Conservation (phyloP, 2,113 vertebrate species). For the Dromiciops gliroides region DNA sequence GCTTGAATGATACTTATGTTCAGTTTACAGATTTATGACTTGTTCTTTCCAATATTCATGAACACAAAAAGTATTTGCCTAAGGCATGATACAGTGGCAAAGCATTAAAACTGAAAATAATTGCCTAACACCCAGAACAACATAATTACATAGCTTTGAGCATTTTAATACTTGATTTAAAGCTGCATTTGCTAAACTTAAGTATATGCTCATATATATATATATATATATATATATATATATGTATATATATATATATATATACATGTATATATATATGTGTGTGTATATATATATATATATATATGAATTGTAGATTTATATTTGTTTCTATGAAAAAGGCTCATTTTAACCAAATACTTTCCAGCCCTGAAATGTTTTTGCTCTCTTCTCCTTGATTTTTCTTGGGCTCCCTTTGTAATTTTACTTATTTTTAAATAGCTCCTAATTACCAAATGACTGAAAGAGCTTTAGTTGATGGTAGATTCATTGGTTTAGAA, state of each 20-base stretch:
- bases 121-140: constrained; percentile 76
- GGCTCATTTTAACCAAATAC: constrained; percentile 18
- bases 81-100: constrained; percentile 69
- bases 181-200: constrained; percentile 37
- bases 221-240: too few relatives aligned
- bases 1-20: constrained; percentile 79
- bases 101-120: constrained; percentile 76
- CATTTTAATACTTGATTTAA: constrained; percentile 74
- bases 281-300: too few relatives aligned
- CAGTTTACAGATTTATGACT: constrained; percentile 78
- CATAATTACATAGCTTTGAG: constrained; percentile 68
- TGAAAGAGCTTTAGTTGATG: constrained; percentile 45
- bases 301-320: too few relatives aligned
- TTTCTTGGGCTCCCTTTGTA: constrained; percentile 56
- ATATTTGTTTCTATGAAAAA: constrained; percentile 58
- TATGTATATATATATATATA: too few relatives aligned
- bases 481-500: constrained; percentile 49
- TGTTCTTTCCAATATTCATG: constrained; percentile 81
- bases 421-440: constrained; percentile 56
- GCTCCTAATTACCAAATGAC: constrained; percentile 53
- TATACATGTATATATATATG: too few relatives aligned
- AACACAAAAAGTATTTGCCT: constrained; percentile 77
- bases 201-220: constrained; percentile 26
- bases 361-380: constrained; percentile 48
- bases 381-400: background rate